These are phyloP conservation scores for Athalia circularis DNA, from an alignment of 2,888 invertebrate species.

Conservation along the genomic window DNA sequence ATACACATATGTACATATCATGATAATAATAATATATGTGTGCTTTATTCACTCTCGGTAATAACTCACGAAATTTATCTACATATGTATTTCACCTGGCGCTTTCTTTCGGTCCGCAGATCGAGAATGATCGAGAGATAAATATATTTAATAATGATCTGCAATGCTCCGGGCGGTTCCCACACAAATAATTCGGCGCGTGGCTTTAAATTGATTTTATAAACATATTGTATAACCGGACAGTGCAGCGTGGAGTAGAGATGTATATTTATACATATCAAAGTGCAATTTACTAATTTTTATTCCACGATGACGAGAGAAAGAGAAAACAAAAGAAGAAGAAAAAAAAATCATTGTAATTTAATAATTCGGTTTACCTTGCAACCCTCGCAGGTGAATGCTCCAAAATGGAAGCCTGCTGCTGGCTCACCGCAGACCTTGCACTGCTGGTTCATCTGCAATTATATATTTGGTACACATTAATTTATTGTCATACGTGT, in stretches of 20 bases:
- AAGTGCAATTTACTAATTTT: neutral
- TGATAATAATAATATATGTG: neutral
- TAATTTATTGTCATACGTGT: too few relatives aligned
- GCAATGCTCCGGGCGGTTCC: neutral
- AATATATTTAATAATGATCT: neutral
- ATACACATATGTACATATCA: neutral
- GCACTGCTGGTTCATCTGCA: slow-evolving; percentile 73
- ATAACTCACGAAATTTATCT: neutral
- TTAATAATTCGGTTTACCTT: slow-evolving; percentile 65
- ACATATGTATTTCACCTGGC: neutral
- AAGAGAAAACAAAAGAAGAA: too few relatives aligned
- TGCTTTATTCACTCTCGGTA: neutral
- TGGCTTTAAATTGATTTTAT: neutral
- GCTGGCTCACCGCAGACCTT: slow-evolving; percentile 72
- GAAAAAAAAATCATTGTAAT: neutral
- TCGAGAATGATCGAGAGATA: slow-evolving; percentile 13
- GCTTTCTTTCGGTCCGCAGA: slow-evolving; percentile 1
- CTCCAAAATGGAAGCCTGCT: slow-evolving; percentile 72
- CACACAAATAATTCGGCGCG: slow-evolving; percentile 16
- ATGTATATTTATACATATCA: neutral
- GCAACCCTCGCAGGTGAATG: slow-evolving; percentile 72
- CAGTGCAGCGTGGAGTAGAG: neutral
- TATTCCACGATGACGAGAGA: neutral
- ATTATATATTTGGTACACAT: slow-evolving; percentile 44
- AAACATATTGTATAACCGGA: too few relatives aligned